phyloP scores from a whole-genome alignment of 2,888 invertebrate genomes.

The Melikaiella ostensackeni region DNA sequence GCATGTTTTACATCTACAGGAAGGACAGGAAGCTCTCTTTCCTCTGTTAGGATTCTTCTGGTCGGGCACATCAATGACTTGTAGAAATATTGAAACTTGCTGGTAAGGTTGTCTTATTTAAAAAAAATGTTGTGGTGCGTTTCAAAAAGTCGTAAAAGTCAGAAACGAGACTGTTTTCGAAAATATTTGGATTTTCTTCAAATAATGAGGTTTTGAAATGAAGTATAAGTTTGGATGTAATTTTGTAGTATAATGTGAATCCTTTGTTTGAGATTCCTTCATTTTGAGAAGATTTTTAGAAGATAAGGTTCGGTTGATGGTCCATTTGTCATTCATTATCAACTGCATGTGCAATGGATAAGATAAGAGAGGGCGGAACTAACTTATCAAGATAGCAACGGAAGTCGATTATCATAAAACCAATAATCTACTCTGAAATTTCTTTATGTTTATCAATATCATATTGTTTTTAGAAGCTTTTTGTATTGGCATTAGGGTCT shows the following conservation, averaged over 20 bases:
- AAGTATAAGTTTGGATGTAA: background rate
- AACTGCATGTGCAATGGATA: background rate
- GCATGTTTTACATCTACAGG: background rate
- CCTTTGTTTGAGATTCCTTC: background rate
- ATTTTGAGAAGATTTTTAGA: background rate
- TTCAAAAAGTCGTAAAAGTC: background rate
- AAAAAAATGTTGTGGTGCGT: constrained; percentile 9
- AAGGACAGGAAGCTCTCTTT: constrained; percentile 32
- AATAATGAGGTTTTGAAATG: background rate
- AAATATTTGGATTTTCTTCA: background rate
- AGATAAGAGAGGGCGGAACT: background rate
- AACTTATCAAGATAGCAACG: background rate
- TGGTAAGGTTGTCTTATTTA: background rate
- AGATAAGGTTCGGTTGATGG: background rate
- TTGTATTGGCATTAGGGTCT: too few relatives aligned
- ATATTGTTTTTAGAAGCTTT: too few relatives aligned
- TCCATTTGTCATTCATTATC: constrained; percentile 6
- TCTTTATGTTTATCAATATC: background rate
- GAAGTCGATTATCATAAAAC: constrained; percentile 1
- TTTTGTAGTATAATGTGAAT: background rate
- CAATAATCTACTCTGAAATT: background rate
- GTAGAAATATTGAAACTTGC: constrained; percentile 31
- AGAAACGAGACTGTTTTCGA: background rate
- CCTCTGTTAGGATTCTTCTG: background rate
- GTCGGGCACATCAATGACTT: constrained; percentile 35